Conservation (phyloP, 2,888 invertebrate genomes). For the Eristalis pertinax region DNA sequence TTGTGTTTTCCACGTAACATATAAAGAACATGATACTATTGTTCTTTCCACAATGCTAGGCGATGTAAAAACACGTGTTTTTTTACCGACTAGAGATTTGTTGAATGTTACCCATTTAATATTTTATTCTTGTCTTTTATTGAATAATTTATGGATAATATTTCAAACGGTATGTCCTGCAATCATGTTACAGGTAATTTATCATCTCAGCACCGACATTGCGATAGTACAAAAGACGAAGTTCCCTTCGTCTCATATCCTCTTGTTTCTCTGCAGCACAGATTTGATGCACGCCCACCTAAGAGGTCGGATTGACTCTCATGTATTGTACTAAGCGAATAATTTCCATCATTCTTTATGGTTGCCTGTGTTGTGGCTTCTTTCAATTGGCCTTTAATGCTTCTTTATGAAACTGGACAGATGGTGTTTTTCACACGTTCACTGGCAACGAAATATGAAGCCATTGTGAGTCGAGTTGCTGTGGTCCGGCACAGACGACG, state of each 20-base stretch:
- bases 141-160: conserved; percentile 58
- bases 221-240: conserved; percentile 28
- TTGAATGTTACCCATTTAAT: conserved; percentile 7
- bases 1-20: neutral
- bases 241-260: neutral
- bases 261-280: conserved; percentile 19
- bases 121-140: conserved; percentile 38
- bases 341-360: conserved; percentile 50
- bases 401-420: conserved; percentile 45
- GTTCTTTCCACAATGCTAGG: neutral
- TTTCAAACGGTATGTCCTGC: conserved; percentile 50
- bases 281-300: conserved; percentile 30
- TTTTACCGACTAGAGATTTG: conserved; percentile 13
- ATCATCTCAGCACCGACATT: conserved; percentile 31
- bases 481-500: neutral
- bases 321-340: conserved; percentile 30
- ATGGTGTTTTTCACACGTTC: conserved; percentile 51
- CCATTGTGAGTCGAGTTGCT: conserved; percentile 6
- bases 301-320: neutral
- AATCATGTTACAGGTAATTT: conserved; percentile 54
- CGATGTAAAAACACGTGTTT: conserved; percentile 10
- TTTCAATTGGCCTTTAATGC: conserved; percentile 57
- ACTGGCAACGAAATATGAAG: conserved; percentile 3
- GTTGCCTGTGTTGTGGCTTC: conserved; percentile 29
- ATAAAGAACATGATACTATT: neutral